phyloP scores from a whole-genome alignment of 2,888 invertebrate genomes.

The Ophraella communa region DNA sequence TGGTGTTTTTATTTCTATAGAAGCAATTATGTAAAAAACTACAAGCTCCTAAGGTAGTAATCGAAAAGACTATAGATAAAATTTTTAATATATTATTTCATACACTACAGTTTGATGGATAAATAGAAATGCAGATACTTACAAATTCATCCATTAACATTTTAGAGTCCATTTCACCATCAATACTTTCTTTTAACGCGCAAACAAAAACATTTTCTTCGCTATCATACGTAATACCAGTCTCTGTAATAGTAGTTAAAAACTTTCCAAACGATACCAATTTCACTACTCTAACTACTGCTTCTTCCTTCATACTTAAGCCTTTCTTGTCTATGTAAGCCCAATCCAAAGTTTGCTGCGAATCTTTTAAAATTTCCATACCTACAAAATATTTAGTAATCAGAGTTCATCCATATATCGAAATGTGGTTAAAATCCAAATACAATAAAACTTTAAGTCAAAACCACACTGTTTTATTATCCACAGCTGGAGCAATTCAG shows the following conservation, averaged over 20 bases:
- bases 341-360: conserved; percentile 77
- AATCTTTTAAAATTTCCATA: conserved; percentile 63
- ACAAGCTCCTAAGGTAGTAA: too few species aligned
- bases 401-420: not conserved
- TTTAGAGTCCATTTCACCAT: conserved; percentile 36
- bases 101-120: not conserved
- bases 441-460: too few species aligned
- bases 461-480: too few species aligned
- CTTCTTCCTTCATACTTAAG: conserved; percentile 71
- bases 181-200: conserved; percentile 41
- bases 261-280: conserved; percentile 81
- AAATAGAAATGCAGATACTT: conserved; percentile 21
- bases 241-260: conserved; percentile 69
- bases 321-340: conserved; percentile 64
- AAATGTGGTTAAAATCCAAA: too few species aligned
- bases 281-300: conserved; percentile 76
- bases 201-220: conserved; percentile 53
- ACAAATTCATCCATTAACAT: conserved; percentile 46
- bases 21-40: too few species aligned
- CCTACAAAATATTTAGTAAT: conserved; percentile 4
- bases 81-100: not conserved
- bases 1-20: too few species aligned
- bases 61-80: too few species aligned
- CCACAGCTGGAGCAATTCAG: too few species aligned
- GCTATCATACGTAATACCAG: conserved; percentile 71